Evolutionary conservation across 2,888 invertebrate genomes (phyloP), one percentile per base, ranked within the genome.

Genomic region (Tupiocoris notatus): DNA sequence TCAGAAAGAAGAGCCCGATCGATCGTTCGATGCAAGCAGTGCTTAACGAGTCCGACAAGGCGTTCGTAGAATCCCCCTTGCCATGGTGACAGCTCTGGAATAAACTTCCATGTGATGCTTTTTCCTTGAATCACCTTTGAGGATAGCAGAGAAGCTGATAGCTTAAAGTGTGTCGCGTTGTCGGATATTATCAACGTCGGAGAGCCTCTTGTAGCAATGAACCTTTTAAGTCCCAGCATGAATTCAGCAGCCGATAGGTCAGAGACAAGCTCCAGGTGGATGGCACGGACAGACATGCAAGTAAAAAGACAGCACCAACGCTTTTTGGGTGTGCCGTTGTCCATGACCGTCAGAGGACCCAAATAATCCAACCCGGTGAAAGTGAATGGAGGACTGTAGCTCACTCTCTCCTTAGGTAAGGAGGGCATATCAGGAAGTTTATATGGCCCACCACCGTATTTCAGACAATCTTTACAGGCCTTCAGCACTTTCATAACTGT

Each of bases 291-390:
- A 3, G 18, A 62, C 63, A 63, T 63, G 20, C 63, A 63, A 2
- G 63, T 66, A 54, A 24, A 66, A 2, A 66, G 25, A 17, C 66
- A 66, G 2, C 6, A 9, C 66, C 66, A 66, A 16, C 66, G 2
- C 17, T 66, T 66, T 66, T 25, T 2, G 3, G 25, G 23, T 24
- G 9, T 25, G 2, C 25, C 66, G 9, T 66, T n/a, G 17, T 23
- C 6, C 2, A 17, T 2, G 20, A 77, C 74, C 6, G 2, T 54
- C 2, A 76, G 63, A 12, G 76, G 76, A 16, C 76, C 76, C 23
- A 76, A 62, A 24, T 76, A 76, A 25, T 76, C 73, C 2, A 76
- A 20, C 17, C 76, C 76, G 16, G 76, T 76, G 25, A 25, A 76
- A 1, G 74, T 54, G 39, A 76, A 76, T 17, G 73, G 71, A 16